These are phyloP conservation scores for Heloderma charlesbogerti DNA, from an alignment of 2,113 vertebrate species.

Conservation along the genomic window DNA sequence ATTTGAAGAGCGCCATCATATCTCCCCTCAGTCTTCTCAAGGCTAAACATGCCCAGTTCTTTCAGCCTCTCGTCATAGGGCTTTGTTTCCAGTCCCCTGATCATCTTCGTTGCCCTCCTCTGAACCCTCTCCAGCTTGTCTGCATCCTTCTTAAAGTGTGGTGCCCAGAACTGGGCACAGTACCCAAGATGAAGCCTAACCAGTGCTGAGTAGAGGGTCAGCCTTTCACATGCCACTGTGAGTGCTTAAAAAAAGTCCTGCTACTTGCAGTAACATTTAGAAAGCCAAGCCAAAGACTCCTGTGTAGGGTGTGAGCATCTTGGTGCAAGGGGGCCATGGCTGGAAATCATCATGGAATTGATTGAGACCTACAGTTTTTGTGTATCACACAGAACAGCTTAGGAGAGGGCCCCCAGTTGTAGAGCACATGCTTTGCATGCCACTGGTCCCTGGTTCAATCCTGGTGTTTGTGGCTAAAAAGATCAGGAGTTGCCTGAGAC, in stretches of 20 bases:
- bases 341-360: background rate
- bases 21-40: no score
- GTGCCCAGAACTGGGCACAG: no score
- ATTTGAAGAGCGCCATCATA: no score
- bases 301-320: background rate
- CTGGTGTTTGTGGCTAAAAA: background rate
- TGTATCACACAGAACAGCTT: background rate
- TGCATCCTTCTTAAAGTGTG: no score
- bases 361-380: background rate
- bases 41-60: no score
- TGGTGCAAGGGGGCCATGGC: no score
- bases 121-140: no score
- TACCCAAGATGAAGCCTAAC: no score
- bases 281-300: background rate
- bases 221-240: background rate
- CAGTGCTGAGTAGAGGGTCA: no score
- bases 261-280: background rate
- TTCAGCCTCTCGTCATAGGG: no score
- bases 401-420: background rate
- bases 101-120: no score
- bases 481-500: background rate
- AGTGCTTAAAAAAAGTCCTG: background rate
- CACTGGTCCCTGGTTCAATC: background rate
- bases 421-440: background rate
- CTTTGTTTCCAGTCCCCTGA: no score